phyloP scores from a whole-genome alignment of 2,113 vertebrate species.

The Grammomys surdaster region DNA sequence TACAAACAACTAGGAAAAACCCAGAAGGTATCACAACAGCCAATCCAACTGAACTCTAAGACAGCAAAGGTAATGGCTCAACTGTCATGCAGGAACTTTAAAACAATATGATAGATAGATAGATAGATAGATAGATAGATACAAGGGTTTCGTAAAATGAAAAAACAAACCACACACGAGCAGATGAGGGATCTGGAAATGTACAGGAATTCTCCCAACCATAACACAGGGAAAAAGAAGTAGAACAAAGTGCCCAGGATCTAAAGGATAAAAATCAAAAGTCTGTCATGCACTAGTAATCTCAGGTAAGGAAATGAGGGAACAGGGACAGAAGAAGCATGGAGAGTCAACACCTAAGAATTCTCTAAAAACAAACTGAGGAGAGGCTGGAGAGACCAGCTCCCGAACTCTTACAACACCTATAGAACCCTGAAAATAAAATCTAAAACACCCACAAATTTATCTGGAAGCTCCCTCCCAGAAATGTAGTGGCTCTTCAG shows the following conservation, averaged over 20 bases:
- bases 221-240: not conserved
- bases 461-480: not conserved
- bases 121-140: too few species aligned
- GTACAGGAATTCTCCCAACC: not conserved
- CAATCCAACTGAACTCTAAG: not conserved
- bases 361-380: not conserved
- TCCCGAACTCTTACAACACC: not conserved
- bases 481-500: not conserved
- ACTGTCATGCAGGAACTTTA: not conserved
- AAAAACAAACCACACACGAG: too few species aligned
- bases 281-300: not conserved
- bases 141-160: not conserved
- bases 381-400: not conserved
- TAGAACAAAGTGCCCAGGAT: not conserved
- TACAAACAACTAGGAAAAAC: not conserved
- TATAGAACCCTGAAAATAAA: constrained; percentile 1
- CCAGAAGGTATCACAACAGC: not conserved
- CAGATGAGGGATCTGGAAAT: not conserved
- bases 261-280: not conserved
- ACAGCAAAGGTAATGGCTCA: not conserved
- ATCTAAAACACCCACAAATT: not conserved
- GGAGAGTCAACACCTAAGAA: not conserved
- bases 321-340: not conserved
- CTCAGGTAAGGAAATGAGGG: not conserved
- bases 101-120: not conserved